phyloP scores from a whole-genome alignment of 2,888 invertebrate genomes.

The Conomelus anceps region DNA sequence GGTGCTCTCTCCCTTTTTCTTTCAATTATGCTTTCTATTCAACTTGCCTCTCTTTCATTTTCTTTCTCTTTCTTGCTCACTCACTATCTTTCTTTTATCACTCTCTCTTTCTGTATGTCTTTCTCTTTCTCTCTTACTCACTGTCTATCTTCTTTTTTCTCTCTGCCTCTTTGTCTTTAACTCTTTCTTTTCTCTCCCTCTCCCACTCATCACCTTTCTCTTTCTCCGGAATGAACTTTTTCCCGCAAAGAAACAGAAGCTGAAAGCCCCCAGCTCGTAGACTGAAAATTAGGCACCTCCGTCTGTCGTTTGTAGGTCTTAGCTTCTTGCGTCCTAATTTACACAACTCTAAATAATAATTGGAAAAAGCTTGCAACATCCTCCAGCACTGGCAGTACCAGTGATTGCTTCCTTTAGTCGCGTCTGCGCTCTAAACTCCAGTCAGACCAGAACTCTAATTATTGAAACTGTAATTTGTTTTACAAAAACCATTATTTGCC shows the following conservation, averaged over 20 bases:
- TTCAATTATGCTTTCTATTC: background rate
- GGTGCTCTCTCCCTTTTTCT: background rate
- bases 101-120: background rate
- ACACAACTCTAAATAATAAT: background rate
- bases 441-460: background rate
- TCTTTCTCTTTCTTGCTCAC: too few species aligned
- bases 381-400: background rate
- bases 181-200: background rate
- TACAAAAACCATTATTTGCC: background rate
- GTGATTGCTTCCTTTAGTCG: background rate
- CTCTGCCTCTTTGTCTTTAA: background rate
- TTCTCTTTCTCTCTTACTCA: background rate
- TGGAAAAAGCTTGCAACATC: background rate
- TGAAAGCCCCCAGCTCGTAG: background rate
- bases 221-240: background rate
- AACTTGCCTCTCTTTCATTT: background rate
- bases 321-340: background rate
- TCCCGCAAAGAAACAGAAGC: background rate
- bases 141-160: background rate
- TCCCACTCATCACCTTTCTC: background rate
- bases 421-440: background rate
- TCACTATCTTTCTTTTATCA: background rate
- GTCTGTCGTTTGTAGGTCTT: background rate
- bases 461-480: background rate
- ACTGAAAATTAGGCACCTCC: background rate